Conservation (phyloP, 2,797 vertebrate species). For the Crocodylus rhombifer region DNA sequence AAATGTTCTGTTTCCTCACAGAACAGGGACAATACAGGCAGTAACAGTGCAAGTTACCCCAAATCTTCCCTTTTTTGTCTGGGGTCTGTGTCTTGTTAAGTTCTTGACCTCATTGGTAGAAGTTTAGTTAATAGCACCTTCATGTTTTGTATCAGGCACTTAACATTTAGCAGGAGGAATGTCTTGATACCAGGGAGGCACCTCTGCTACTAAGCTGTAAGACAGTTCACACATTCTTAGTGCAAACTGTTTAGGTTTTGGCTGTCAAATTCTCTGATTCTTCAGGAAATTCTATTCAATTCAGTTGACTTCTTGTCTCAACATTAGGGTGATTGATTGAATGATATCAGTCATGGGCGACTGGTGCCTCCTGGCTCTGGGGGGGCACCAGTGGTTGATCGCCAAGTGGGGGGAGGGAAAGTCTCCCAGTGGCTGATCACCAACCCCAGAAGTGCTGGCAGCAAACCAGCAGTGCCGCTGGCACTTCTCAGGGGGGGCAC, state of each 20-base stretch:
- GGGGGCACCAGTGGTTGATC: no score
- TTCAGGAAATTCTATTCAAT: background rate
- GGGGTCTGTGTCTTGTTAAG: background rate
- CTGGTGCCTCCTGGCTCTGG: no score
- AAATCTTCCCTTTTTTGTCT: background rate
- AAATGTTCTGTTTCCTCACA: background rate
- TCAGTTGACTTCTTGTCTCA: background rate
- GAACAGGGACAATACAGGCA: background rate
- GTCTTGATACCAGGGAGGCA: fast-evolving
- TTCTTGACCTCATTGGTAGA: background rate
- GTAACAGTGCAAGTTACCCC: background rate
- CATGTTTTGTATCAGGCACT: fast-evolving
- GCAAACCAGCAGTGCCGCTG: no score
- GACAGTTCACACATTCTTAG: fast-evolving
- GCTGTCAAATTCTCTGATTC: background rate
- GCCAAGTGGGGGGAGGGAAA: no score
- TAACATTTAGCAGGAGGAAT: fast-evolving
- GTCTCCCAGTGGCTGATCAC: no score
- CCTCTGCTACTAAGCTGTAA: background rate
- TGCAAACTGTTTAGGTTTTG: background rate
- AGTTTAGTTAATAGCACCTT: background rate
- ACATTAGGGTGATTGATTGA: background rate
- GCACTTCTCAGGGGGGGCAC: no score
- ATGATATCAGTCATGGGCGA: no score
- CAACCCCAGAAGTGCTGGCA: no score